phyloP scores from a whole-genome alignment of 2,797 vertebrate genomes.

The Tragopan temminckii region DNA sequence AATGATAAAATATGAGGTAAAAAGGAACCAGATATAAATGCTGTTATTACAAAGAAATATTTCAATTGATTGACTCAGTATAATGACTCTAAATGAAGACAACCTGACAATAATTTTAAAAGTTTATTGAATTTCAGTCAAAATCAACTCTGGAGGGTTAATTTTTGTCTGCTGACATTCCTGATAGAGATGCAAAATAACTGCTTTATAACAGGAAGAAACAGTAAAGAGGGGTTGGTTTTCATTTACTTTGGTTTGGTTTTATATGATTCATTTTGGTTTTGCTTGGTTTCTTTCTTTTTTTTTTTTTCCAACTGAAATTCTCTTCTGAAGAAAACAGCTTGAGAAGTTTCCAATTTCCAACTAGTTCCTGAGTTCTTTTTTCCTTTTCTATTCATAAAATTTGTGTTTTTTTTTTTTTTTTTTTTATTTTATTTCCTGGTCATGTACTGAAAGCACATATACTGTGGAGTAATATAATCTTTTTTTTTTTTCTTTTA shows the following conservation, averaged over 20 bases:
- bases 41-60: not conserved
- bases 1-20: not conserved
- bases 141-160: constrained; percentile 50
- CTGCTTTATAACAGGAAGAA: not conserved
- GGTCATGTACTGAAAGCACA: not conserved
- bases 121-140: not conserved
- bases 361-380: not conserved
- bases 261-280: not conserved
- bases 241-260: not conserved
- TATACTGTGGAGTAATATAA: not conserved
- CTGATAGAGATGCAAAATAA: constrained; percentile 30
- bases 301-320: not conserved
- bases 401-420: not conserved
- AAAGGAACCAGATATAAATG: not conserved
- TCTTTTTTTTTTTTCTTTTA: not conserved
- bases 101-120: not conserved
- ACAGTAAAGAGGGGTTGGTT: not conserved
- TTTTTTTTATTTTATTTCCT: not conserved
- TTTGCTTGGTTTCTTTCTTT: too few relatives aligned
- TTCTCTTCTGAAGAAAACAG: not conserved
- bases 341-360: not conserved
- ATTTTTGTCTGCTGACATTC: constrained; percentile 58
- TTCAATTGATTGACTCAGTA: not conserved
- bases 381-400: not conserved
- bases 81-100: not conserved